Evolutionary conservation across 2,113 vertebrate genomes (phyloP), one percentile per base, ranked within the genome.

Genomic region (Chaetura pelagica): DNA sequence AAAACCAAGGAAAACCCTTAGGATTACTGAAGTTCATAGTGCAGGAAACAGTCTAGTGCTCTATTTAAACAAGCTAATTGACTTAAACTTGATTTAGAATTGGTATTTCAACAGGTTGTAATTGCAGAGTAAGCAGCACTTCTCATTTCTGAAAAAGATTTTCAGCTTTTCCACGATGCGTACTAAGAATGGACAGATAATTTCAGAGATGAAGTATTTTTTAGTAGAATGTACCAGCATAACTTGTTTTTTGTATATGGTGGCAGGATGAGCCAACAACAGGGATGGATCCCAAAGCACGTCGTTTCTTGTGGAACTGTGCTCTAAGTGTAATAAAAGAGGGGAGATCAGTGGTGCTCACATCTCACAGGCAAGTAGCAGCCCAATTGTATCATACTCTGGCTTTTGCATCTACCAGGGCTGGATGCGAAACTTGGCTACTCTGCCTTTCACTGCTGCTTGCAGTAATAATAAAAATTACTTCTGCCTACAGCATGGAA

Each of bases 251-350:
- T 62, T 77, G 11, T 89, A 9, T 63, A 3, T 63, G 9, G 38
- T 97, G 88, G 71, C 93, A 99, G 99, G 99, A 99, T 93, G 99
- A 99, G 90, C 99, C 99, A 64, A 99, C 99, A 55, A 99, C 99
- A 7, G 99, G 99, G 20, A 99, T 99, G 99, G 99, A 99, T 94
- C 99, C 99, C 80, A 99, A 99, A 94, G 99, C 99, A 62, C 98
- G 99, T 38, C 98, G 99, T 32, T 99, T 99, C 48, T 95, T 99
- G 61, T 99, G 99, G 99, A 99, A 99, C 97, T 99, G 99, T 66
- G 99, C 99, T 92, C 98, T 99, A 73, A 99, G 98, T 80, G 90
- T 99, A 38, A 98, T 99, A 97, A 99, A 99, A 94, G 99, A 99
- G 94, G 99, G 99, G 9, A 98, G 99, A 95, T 99, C 99, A 3